Base-by-base conservation (phyloP, 2,888 invertebrate genomes). In the Anarsia innoxiella region DNA sequence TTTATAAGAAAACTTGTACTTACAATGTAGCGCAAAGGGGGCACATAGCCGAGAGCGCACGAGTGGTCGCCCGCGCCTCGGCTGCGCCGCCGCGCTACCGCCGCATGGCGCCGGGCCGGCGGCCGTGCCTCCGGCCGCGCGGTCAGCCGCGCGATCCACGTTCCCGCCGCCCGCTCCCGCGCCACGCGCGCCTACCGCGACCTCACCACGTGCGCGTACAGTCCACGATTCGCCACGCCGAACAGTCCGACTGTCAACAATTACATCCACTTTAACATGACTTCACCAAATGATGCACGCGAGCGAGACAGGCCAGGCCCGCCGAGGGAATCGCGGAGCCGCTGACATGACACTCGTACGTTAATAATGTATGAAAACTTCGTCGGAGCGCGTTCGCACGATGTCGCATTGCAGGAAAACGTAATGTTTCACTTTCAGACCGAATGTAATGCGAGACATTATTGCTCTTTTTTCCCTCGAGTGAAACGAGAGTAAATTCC, bases 1-100 rank as follows among this genome's bases (percentile, higher is more conserved):
- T n/a, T n/a, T n/a, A n/a, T 25, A 25, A 9, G n/a, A 3, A n/a
- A 19, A 19, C 4, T 19, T 3, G 52, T 76, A 83, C 83, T 84
- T 56, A 83, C 85, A 78, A 70, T 77, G 79, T 74, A 78, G 79
- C 79, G 82, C 79, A 75, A 75, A 65, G 76, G 74, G 77, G 85
- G 84, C 84, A 79, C 85, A 85, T 84, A 76, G 83, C 83, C 82
- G 79, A 78, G 77, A 73, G 80, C 82, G 83, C 61, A 71, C 73
- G 74, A 71, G 69, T 59, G 61, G 48, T 59, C 67, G 75, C 70
- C 69, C 74, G 77, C 70, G 75, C 73, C 70, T 60, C 75, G 79
- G 79, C 78, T 69, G 72, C 76, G 69, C 70, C 74, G 63, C 68
- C 72, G 70, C 72, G 74, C 75, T 75, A 77, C 74, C 66, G 48